A percentile compares a stretch with the other conserved stretches of the same genome.
These are phyloP conservation scores for Metalampra italica DNA, from an alignment of 2,888 invertebrate species.

Conservation along the genomic window DNA sequence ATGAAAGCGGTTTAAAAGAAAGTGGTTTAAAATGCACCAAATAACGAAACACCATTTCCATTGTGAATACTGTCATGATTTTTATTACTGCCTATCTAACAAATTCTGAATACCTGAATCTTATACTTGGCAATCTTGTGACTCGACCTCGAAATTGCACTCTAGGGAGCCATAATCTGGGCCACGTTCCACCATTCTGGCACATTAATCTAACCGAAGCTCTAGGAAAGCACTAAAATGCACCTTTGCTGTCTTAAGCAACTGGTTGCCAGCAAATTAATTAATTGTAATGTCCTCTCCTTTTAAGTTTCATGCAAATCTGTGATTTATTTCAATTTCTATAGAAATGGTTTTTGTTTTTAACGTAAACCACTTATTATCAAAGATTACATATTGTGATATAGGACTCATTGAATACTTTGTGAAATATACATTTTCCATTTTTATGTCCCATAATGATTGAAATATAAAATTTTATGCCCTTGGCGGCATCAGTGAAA, in stretches of 20 bases:
- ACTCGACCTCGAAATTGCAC: constrained; percentile 4
- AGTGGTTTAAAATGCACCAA: too few species aligned
- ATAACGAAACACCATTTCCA: too few species aligned
- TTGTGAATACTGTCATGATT: too few species aligned
- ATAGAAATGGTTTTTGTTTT: neutral
- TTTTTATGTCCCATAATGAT: too few species aligned
- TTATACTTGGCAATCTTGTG: constrained; percentile 1
- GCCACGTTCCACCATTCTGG: constrained; percentile 1
- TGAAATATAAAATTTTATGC: neutral
- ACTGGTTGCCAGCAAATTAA: constrained; percentile 2
- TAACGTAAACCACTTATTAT: too few species aligned
- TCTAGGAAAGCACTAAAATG: constrained; percentile 7
- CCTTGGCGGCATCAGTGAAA: neutral
- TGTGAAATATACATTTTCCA: too few species aligned
- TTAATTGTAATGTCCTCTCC: constrained; percentile 2
- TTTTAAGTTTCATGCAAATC: neutral
- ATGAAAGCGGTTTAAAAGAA: too few species aligned
- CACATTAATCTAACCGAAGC: constrained; percentile 5
- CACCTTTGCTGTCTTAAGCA: constrained; percentile 2
- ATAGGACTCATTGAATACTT: too few species aligned
- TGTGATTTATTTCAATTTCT: neutral
- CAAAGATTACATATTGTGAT: too few species aligned
- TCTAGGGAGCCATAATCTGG: constrained; percentile 7
- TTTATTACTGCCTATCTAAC: too few species aligned
- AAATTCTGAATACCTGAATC: too few species aligned